Base-by-base conservation (phyloP, 2,797 vertebrate genomes). In the Chaenodraco wilsoni region DNA sequence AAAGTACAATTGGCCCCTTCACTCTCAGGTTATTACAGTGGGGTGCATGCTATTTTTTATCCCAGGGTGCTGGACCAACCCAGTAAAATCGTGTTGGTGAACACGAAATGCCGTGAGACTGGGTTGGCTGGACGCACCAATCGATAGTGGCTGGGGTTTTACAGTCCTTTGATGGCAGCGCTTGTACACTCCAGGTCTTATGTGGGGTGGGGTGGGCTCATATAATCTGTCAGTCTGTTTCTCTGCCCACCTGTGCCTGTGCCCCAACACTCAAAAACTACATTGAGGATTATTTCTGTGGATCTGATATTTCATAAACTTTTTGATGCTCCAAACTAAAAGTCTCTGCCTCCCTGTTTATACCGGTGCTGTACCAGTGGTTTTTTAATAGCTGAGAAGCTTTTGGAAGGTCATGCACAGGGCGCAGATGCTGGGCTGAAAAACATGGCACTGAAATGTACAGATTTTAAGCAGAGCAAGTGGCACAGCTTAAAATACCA, bases 381-480 rank as follows among this genome's bases (percentile, higher is more conserved):
- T 46, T 48, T 86, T 71, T 45, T 16, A 72, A 37, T 23, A 3
- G n/a, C 16, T 48, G 10, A 33, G 31, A 61, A 55, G 41, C 14
- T 41, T 21, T 69, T 60, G 44, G 54, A 72, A 74, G 57, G 73
- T 82, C 8, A 27, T 19, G 56, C 31, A 40, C 54, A 52, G 19
- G 40, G 66, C 27, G 31, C 61, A 65, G 54, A 73, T 66, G 14
- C 51, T 44, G 10, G 17, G 41, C 44, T 76, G 55, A 43, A 62
- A 37, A 37, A 67, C 40, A 69, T 31, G 51, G 37, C 2, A 10
- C 50, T 68, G 49, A 69, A 62, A 65, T 46, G 52, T 41, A 50
- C 57, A 43, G 4, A 75, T 72, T 79, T 71, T 69, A 56, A 65
- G 43, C 56, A 56, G 77, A 81, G 57, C 48, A 40, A 76, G 37